phyloP scores from a whole-genome alignment of 1,140 invertebrate genomes.

The Panagrolaimus sp. region DNA sequence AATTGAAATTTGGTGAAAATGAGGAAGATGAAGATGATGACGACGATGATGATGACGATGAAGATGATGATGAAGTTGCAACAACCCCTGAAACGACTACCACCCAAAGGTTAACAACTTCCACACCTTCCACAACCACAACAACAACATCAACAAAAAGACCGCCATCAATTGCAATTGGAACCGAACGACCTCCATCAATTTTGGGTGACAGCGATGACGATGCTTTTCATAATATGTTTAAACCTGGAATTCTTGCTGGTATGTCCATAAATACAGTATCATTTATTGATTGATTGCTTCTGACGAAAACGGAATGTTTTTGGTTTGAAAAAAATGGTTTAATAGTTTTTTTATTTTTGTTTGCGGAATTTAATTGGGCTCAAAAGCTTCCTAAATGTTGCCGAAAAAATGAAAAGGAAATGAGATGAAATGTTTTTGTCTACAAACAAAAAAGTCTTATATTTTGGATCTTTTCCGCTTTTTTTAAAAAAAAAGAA shows the following conservation, averaged over 20 bases:
- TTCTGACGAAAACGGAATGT: not conserved
- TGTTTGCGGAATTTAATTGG: not conserved
- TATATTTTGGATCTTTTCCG: too few relatives aligned
- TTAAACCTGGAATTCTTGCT: conserved; percentile 42
- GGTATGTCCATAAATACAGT: conserved; percentile 20
- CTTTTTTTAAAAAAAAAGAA: too few relatives aligned
- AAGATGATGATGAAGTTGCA: conserved; percentile 20
- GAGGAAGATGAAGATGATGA: conserved; percentile 30
- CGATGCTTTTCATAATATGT: conserved; percentile 34
- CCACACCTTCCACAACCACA: conserved; percentile 25
- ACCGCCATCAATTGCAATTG: conserved; percentile 9
- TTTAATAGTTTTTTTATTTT: not conserved
- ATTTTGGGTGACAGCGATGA: not conserved
- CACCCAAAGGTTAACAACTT: not conserved
- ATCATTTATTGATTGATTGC: conserved; percentile 14
- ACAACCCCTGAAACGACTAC: not conserved
- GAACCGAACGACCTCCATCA: conserved; percentile 4
- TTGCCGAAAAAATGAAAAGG: conserved; percentile 12
- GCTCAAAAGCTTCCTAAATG: not conserved
- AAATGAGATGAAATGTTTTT: conserved; percentile 2
- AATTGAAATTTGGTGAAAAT: conserved; percentile 18
- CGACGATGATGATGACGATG: conserved; percentile 31
- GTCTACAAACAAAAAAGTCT: not conserved
- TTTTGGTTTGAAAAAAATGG: not conserved
- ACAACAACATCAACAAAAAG: conserved; percentile 20